Evolutionary conservation across 2,113 vertebrate species (phyloP), one percentile per base, ranked within the genome.

Genomic region (Perca fluviatilis): DNA sequence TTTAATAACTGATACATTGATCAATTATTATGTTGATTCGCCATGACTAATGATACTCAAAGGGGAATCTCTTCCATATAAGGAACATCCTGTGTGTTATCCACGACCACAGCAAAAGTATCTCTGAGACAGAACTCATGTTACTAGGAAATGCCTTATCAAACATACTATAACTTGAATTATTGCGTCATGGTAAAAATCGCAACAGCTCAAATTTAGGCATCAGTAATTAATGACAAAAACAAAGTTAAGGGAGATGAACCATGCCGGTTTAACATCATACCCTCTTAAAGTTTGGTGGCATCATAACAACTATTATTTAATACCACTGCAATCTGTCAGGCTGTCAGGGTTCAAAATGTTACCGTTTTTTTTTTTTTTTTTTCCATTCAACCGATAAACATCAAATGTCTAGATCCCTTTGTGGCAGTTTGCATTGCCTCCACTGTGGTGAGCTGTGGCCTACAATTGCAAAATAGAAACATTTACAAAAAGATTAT

Each of bases 381-480:
- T 2, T 18, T 18, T 49, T 62, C 27, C 19, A 15, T 49, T 68
- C 2, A 30, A 62, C 15, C 40, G 16, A 23, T 36, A 19, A 46
- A 60, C 54, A 77, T 69, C 79, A 58, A 10, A 70, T 13, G 16
- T 33, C 11, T 40, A 16, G 51, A 75, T 73, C 27, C 33, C 6
- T 47, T 3, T 51, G 51, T 43, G 50, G 5, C 53, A 68, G 65
- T 64, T 70, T 68, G 54, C 21, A 15, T 46, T 10, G 13, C 15
- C 30, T 70, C 2, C 21, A 43, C 2, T 65, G 62, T 76, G 79
- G 75, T 58, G 1, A 53, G 50, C 0, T 0, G 0, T 66, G 69
- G 10, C 56, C 63, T 23, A 76, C 68, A 72, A 61, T 10, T 71
- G 79, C 46, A 79, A 84, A 82, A 58, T 23, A 51, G 61, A 80